Evolutionary conservation across 2,113 vertebrate genomes (phyloP).

Genomic region (Bos indicus): DNA sequence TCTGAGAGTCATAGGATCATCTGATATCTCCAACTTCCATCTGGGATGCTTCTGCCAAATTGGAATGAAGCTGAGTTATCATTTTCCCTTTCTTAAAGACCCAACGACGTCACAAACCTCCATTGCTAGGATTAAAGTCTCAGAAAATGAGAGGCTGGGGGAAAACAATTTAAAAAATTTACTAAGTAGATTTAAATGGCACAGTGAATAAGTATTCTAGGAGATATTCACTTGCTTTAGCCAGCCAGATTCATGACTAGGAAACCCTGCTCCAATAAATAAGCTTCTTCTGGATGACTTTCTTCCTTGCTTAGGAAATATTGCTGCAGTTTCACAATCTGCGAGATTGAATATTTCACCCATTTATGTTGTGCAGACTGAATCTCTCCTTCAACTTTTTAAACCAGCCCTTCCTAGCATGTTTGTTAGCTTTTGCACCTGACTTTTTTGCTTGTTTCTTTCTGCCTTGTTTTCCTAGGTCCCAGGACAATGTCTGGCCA

Average conservation of each 20-base stretch:
- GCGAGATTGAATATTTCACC: background rate
- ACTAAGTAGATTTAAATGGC: background rate
- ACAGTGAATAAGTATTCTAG: background rate
- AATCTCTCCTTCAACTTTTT: background rate
- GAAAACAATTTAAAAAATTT: conserved; percentile 18
- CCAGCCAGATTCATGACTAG: background rate
- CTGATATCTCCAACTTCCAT: background rate
- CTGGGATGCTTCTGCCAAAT: background rate
- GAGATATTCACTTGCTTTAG: background rate
- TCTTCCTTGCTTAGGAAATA: background rate
- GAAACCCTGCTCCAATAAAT: background rate
- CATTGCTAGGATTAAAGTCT: background rate
- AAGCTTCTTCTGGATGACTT: background rate
- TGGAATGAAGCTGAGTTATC: background rate
- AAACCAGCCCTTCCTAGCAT: background rate
- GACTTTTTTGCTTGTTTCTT: background rate
- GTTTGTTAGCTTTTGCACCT: background rate
- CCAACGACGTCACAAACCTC: background rate
- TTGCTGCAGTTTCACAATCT: background rate
- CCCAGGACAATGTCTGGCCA: background rate
- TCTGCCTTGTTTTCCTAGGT: background rate
- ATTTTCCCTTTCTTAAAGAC: conserved; percentile 1
- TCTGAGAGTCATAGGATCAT: background rate
- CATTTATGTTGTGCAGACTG: background rate
- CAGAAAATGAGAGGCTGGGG: conserved; percentile 8